A percentile compares a stretch with the other conserved stretches of the same genome.
phyloP scores from a whole-genome alignment of 2,888 invertebrate genomes.

The Elmis aenea region DNA sequence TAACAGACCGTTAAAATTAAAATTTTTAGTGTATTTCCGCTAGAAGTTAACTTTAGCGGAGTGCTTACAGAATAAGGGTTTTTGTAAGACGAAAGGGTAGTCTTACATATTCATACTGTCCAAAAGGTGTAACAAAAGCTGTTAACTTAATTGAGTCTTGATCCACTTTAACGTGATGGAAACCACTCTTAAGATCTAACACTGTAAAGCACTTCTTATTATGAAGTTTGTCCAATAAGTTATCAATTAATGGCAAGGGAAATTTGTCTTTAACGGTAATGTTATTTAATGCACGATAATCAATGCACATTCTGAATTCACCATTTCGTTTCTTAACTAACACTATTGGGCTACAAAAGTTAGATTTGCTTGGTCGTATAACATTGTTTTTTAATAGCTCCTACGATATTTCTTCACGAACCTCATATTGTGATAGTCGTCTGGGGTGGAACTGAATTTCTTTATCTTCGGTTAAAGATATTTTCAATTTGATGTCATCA shows the following conservation, averaged over 20 bases:
- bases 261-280: neutral
- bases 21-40: too few relatives aligned
- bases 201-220: conserved; percentile 20
- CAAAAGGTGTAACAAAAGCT: conserved; percentile 24
- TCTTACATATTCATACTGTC: conserved; percentile 22
- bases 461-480: too few relatives aligned
- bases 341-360: conserved; percentile 4
- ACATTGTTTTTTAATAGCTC: neutral
- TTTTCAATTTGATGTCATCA: too few relatives aligned
- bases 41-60: too few relatives aligned
- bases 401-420: too few relatives aligned
- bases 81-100: conserved; percentile 28
- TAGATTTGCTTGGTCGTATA: conserved; percentile 4
- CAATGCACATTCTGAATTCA: conserved; percentile 1
- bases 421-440: too few relatives aligned
- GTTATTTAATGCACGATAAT: conserved; percentile 3
- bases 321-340: conserved; percentile 3
- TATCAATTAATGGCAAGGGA: conserved; percentile 16
- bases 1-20: neutral
- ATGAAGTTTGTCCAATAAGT: conserved; percentile 17
- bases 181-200: conserved; percentile 25
- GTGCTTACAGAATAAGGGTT: too few relatives aligned
- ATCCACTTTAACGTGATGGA: conserved; percentile 21
- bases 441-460: too few relatives aligned
- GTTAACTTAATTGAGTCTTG: conserved; percentile 22